phyloP scores from a whole-genome alignment of 2,888 invertebrate genomes.

The Lithophane leautieri region DNA sequence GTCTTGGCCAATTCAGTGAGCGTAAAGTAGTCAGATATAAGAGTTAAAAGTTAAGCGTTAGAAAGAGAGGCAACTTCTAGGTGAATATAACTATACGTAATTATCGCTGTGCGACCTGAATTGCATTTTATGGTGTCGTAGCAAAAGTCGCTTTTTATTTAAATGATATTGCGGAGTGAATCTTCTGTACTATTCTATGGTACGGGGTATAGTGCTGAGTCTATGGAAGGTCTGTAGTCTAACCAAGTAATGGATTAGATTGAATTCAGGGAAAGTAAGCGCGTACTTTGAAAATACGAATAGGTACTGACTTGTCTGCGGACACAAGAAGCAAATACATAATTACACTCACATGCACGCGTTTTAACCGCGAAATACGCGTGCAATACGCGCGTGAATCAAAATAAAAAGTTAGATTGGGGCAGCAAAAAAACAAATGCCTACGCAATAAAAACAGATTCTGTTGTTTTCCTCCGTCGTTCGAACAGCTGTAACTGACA shows the following conservation, averaged over 20 bases:
- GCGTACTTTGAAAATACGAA: not conserved
- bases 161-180: too few relatives aligned
- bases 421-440: not conserved
- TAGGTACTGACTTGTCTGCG: not conserved
- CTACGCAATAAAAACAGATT: not conserved
- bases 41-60: too few relatives aligned
- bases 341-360: not conserved
- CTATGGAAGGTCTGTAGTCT: not conserved
- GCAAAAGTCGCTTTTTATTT: too few relatives aligned
- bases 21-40: too few relatives aligned
- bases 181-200: too few relatives aligned
- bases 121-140: too few relatives aligned
- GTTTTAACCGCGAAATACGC: not conserved
- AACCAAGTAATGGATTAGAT: slow-evolving; percentile 1
- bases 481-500: slow-evolving; percentile 26
- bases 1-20: too few relatives aligned
- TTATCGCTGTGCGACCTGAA: too few relatives aligned
- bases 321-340: not conserved
- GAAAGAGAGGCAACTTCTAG: too few relatives aligned
- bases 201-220: slow-evolving; percentile 6
- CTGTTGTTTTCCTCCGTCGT: slow-evolving; percentile 1
- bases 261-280: too few relatives aligned
- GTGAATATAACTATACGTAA: too few relatives aligned
- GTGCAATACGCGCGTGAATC: not conserved
- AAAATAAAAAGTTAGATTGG: not conserved